These are phyloP conservation scores for Gobiocypris rarus DNA, from an alignment of 2,113 vertebrate genomes.

Conservation along the genomic window DNA sequence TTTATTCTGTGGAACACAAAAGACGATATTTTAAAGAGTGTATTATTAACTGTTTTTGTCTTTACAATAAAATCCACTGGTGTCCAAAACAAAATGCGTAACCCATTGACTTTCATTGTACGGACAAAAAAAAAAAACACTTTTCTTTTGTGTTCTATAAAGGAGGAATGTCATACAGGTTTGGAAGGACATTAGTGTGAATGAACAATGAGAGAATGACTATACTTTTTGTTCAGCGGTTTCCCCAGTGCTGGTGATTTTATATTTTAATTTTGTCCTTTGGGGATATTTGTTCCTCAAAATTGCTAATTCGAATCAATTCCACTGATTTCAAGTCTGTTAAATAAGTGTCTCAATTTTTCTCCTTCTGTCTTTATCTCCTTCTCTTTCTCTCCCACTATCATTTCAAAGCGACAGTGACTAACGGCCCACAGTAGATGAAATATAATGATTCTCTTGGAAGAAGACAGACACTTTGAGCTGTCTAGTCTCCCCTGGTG, in stretches of 20 bases:
- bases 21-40: background rate
- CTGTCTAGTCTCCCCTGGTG: slow-evolving; percentile 66
- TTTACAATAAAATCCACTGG: background rate
- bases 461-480: slow-evolving; percentile 73
- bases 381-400: background rate
- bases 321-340: background rate
- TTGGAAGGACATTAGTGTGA: background rate
- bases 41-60: background rate
- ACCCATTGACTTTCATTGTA: background rate
- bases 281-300: background rate
- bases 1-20: background rate
- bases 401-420: slow-evolving; percentile 66
- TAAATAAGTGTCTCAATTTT: slow-evolving; percentile 27
- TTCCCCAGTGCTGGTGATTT: background rate
- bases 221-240: background rate
- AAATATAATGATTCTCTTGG: slow-evolving; percentile 63
- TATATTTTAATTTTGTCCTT: background rate
- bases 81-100: background rate
- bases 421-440: slow-evolving; percentile 65
- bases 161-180: background rate
- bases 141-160: background rate
- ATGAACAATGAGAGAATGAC: background rate
- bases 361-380: slow-evolving; percentile 3
- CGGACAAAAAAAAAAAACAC: background rate
- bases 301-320: background rate